Conservation (phyloP, 2,797 vertebrate genomes). For the Acanthornis magna region DNA sequence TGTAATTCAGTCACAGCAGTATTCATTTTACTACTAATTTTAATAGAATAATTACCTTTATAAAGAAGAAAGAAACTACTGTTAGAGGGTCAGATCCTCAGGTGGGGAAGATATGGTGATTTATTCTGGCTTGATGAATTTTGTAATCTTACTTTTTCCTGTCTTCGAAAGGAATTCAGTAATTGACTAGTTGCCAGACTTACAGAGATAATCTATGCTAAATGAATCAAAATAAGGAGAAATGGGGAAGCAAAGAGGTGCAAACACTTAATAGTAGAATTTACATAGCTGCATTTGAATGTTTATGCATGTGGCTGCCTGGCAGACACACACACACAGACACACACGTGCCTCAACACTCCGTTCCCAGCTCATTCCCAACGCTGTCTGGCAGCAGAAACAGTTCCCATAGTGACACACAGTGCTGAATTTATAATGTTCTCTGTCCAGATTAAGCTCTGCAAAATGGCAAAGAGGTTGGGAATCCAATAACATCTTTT, state of each 20-base stretch:
- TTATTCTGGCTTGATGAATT: slow-evolving; percentile 23
- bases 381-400: not conserved
- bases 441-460: not conserved
- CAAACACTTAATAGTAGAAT: not conserved
- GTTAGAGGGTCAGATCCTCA: slow-evolving; percentile 48
- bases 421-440: not conserved
- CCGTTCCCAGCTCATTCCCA: not conserved
- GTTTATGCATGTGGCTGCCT: not conserved
- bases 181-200: slow-evolving; percentile 20
- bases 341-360: not conserved
- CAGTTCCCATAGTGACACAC: slow-evolving; percentile 36
- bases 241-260: not conserved
- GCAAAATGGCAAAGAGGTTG: not conserved
- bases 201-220: not conserved
- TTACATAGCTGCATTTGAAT: not conserved
- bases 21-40: slow-evolving; percentile 45
- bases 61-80: slow-evolving; percentile 28
- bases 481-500: not conserved
- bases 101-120: slow-evolving; percentile 45
- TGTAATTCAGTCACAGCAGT: slow-evolving; percentile 52
- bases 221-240: slow-evolving; percentile 18
- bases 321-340: not conserved
- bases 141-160: not conserved
- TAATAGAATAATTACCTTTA: slow-evolving; percentile 62
- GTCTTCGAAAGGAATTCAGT: slow-evolving; percentile 4